phyloP scores from a whole-genome alignment of 2,113 vertebrate genomes.

The Tragelaphus buxtoni region DNA sequence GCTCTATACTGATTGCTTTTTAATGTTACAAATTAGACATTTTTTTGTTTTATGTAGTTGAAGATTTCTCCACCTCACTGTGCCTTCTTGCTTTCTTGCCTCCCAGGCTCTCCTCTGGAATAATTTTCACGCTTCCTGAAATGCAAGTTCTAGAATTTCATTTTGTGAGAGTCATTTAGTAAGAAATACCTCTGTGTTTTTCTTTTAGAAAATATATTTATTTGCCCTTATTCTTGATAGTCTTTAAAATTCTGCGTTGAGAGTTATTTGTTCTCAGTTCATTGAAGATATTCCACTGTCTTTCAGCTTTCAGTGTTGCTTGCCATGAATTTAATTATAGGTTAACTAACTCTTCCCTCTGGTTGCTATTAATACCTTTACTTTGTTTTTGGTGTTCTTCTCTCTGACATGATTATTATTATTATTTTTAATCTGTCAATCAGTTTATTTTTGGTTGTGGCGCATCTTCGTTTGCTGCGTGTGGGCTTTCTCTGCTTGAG shows the following conservation, averaged over 20 bases:
- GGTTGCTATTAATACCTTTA: not conserved
- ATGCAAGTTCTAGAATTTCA: not conserved
- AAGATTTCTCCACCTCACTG: not conserved
- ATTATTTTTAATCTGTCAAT: not conserved
- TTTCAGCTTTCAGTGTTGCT: not conserved
- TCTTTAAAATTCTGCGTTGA: not conserved
- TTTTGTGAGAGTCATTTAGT: not conserved
- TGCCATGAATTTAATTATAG: not conserved
- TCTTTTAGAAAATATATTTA: not conserved
- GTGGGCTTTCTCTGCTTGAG: not conserved
- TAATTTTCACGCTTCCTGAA: not conserved
- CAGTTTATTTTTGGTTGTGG: not conserved
- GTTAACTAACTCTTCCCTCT: not conserved
- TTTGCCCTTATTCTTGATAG: not conserved
- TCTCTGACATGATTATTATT: not conserved
- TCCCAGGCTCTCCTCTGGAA: not conserved
- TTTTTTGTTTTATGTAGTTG: not conserved
- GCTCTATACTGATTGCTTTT: not conserved
- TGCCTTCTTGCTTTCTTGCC: not conserved
- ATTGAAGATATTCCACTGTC: not conserved
- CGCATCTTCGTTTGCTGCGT: not conserved
- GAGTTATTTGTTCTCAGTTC: not conserved
- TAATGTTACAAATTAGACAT: not conserved
- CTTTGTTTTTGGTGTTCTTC: not conserved
- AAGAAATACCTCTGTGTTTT: not conserved